Base-by-base conservation (phyloP, 2,888 invertebrate genomes). In the Trissolcus japonicus region DNA sequence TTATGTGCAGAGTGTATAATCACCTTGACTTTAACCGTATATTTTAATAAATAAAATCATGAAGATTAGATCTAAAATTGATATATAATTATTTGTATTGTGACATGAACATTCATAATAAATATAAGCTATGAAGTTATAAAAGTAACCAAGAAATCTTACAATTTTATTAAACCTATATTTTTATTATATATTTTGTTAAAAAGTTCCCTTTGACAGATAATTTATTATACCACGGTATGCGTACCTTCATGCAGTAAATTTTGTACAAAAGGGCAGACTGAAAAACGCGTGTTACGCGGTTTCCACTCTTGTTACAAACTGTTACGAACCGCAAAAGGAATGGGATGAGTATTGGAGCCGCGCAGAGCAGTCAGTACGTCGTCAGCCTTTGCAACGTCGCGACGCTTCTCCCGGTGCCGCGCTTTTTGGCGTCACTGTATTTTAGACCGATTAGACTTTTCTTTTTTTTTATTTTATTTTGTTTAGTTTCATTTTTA, bases 301-400 rank as follows among this genome's bases (percentile, higher is more conserved):
- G 51, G 62, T 71, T 71, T 71, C 56, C 71, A 62, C 62, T 71
- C 71, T 71, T 62, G 71, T 62, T 62, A 71, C 67, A 66, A 66
- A 69, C 59, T 69, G 73, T 69, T 78, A 71, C 71, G 74, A 41
- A 67, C 62, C 71, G 60, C 67, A 57, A 66, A 61, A 61, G 67
- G 71, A 72, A 72, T 67, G 68, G 68, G 66, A 78, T 51, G 71
- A 51, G 75, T 48, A 79, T 76, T 75, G 78, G 77, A 75, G 78
- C 78, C 76, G 80, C 62, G 51, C 51, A 11, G 62, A 71, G 79
- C 82, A 71, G 84, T 84, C 87, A 88, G 88, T 88, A 86, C 86
- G 87, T 86, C 86, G 85, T 85, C 87, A 87, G 86, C 86, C 86
- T 85, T 84, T 86, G 86, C 82, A 85, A 83, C 84, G 87, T 84